These are phyloP conservation scores for Acromyrmex echinatior DNA, from an alignment of 1,140 invertebrate genomes.

Conservation along the genomic window DNA sequence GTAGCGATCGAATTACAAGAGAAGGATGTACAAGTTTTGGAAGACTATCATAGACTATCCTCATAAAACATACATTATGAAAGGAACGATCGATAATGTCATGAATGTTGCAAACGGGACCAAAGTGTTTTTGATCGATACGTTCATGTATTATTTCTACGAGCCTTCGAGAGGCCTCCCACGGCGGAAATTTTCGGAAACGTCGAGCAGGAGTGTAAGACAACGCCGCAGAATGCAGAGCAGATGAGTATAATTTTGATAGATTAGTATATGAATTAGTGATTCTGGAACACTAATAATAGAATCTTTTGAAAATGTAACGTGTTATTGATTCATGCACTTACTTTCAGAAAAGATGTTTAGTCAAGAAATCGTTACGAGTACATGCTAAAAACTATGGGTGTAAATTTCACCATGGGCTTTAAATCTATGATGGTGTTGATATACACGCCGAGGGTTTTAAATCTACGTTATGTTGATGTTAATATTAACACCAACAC, in stretches of 20 bases:
- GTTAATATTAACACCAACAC: too few species aligned
- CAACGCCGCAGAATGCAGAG: conserved; percentile 40
- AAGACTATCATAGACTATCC: conserved; percentile 31
- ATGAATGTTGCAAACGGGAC: conserved; percentile 57
- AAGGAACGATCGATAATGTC: conserved; percentile 20
- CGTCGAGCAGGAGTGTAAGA: conserved; percentile 25
- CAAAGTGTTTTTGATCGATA: conserved; percentile 61
- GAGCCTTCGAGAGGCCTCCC: conserved; percentile 19
- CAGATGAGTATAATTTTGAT: conserved; percentile 72
- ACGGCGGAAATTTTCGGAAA: conserved; percentile 37
- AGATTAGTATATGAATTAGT: conserved; percentile 39
- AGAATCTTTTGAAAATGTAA: conserved; percentile 9
- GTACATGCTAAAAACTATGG: neutral
- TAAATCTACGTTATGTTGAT: too few species aligned
- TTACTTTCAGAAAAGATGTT: neutral
- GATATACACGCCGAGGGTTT: too few species aligned
- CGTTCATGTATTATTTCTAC: conserved; percentile 54
- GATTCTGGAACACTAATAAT: neutral
- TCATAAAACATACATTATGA: conserved; percentile 46
- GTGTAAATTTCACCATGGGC: too few species aligned
- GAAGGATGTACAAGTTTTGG: conserved; percentile 17
- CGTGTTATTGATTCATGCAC: neutral
- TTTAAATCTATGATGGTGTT: too few species aligned
- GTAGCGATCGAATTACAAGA: conserved; percentile 21
- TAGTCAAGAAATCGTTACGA: neutral